Evolutionary conservation across 2,888 invertebrate species (phyloP), one percentile per base, ranked within the genome.

Genomic region (Macrophya alboannulata): DNA sequence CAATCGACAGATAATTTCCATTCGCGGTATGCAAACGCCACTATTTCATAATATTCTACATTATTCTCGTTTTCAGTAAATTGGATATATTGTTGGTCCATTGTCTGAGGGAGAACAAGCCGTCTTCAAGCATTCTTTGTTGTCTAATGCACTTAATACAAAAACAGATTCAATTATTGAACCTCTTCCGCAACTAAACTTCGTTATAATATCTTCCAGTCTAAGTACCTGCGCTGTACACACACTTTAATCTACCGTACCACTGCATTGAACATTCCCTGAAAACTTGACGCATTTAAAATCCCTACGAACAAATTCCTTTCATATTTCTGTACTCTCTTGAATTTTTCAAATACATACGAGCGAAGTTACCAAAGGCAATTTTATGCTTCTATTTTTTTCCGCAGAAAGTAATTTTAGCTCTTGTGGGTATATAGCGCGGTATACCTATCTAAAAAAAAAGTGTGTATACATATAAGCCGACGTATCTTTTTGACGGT

Each of bases 1-100:
- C 72, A 45, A 45, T 74, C 21, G 10, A 21, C 45, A 12, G 72
- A 74, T 45, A 74, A n/a, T 45, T 45, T 45, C 9, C 72, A 74
- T 43, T n/a, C 43, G n/a, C 45, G 72, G 37, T 68, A 37, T n/a
- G 43, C 45, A 45, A 21, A 74, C 45, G 21, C 43, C 21, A 17
- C 15, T 37, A 68, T 31, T 37, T 12, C 31, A 55, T 55, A 4
- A 68, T 37, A 31, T 68, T 4, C 37, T 48, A 8, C 43, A 74
- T 74, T 25, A 10, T 17, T 74, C 43, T 15, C n/a, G 4, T 74
- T 21, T 74, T 74, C 72, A 21, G n/a, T 4, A 45, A 74, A 74
- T 71, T 31, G 72, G n/a, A 74, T 74, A 15, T 4, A 74, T 21
- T 5, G 25, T 40, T 40, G 21, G 45, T 17, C 31, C 21, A 45